Conservation (phyloP, 2,888 invertebrate species). For the Epinotia nisella region DNA sequence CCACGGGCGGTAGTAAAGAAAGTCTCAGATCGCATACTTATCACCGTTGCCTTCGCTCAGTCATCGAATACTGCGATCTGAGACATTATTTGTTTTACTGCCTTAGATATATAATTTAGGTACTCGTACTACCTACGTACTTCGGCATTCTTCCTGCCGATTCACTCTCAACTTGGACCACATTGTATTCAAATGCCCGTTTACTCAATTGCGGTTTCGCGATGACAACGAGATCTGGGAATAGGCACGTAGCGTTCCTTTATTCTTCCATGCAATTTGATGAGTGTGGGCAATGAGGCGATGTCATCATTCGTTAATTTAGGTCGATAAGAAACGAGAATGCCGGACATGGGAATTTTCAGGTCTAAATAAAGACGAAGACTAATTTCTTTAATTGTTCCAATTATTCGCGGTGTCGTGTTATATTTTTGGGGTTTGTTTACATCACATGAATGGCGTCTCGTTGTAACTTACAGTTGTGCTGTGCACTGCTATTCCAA, state of each 20-base stretch:
- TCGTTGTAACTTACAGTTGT: too few species aligned
- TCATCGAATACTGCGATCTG: too few species aligned
- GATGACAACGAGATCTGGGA: constrained; percentile 67
- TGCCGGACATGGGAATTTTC: not conserved
- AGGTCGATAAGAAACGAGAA: not conserved
- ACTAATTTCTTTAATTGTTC: constrained; percentile 1
- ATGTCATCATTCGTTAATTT: constrained; percentile 18
- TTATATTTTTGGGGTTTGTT: not conserved
- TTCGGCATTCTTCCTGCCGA: not conserved
- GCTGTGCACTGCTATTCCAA: too few species aligned
- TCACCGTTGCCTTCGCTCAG: too few species aligned
- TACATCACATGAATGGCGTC: too few species aligned
- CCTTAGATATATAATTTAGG: too few species aligned
- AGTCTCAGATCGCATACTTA: too few species aligned
- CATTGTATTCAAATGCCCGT: constrained; percentile 73
- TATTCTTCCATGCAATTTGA: constrained; percentile 29
- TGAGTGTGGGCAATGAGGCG: constrained; percentile 11
- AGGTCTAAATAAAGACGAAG: constrained; percentile 18
- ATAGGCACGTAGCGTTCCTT: constrained; percentile 56
- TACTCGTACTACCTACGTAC: too few species aligned
- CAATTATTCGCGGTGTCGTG: constrained; percentile 37
- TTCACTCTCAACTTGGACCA: constrained; percentile 55
- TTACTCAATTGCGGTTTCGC: constrained; percentile 77
- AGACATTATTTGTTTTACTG: too few species aligned
- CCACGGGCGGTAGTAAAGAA: too few species aligned